Evolutionary conservation across 2,113 vertebrate genomes (phyloP), one percentile per base, ranked within the genome.

Genomic region (Notothenia coriiceps): DNA sequence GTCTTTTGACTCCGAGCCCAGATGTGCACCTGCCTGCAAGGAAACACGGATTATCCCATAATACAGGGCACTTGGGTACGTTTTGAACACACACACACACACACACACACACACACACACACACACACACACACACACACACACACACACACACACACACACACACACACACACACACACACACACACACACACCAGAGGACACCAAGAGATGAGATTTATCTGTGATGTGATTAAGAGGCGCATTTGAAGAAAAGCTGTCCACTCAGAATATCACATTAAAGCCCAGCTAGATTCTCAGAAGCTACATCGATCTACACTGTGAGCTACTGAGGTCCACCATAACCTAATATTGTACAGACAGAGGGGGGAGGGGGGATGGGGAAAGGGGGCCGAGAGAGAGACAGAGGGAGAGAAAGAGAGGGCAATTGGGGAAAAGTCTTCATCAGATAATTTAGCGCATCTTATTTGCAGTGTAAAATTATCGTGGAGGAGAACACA

Each of bases 251-350:
- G 93, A 91, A 91, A 93, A 92, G 83, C 86, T 91, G 90, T 92
- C 90, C 91, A 88, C 90, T 95, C 91, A 91, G 88, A 89, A 92
- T 91, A 93, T 94, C 89, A 90, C 90, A 92, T 95, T 95, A 94
- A 90, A 87, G 75, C 60, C 83, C 74, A 56, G 80, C 87, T 78
- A 82, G 84, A 89, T 89, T 93, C 88, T 87, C 62, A 89, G 89
- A 91, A 90, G 89, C 84, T 57, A 76, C 91, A 94, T 95, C 87
- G 91, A 94, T 94, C 90, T 86, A 86, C 82, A 86, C 72, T 72
- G 68, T 89, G 82, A 93, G 91, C 85, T 87, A 89, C 80, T 62
- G 85, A 79, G 83, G 70, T 79, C 84, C 85, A 82, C 77, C 71
- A 87, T 91, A 92, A 93, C 90, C 86, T 74, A 90, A 90, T 92